These are phyloP conservation scores for Urechis unicinctus DNA, from an alignment of 2,888 invertebrate genomes.

Conservation along the genomic window DNA sequence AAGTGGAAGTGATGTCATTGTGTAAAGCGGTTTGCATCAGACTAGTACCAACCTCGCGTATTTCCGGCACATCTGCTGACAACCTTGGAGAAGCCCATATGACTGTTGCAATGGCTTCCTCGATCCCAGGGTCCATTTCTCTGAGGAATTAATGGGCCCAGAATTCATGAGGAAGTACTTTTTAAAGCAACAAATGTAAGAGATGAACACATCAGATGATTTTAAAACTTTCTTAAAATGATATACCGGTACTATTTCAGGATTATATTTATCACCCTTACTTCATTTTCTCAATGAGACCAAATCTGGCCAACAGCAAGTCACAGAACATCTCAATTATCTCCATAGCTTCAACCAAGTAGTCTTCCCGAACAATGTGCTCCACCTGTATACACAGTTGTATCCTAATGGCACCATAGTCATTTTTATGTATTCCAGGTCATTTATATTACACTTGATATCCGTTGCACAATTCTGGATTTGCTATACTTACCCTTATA, in stretches of 20 bases:
- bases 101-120: constrained; percentile 85
- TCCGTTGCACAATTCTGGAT: too few species aligned
- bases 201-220: background rate
- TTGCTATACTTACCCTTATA: constrained; percentile 62
- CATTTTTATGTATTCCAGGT: too few species aligned
- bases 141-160: constrained; percentile 38
- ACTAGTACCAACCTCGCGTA: constrained; percentile 58
- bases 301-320: constrained; percentile 84
- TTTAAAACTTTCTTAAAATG: background rate
- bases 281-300: constrained; percentile 62
- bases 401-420: background rate
- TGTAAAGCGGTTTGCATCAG: too few species aligned
- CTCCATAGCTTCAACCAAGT: constrained; percentile 96
- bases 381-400: constrained; percentile 60
- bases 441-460: too few species aligned
- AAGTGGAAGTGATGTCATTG: background rate
- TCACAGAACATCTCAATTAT: constrained; percentile 98
- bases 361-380: constrained; percentile 95
- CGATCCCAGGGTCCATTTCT: constrained; percentile 79
- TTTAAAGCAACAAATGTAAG: background rate
- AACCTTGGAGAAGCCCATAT: constrained; percentile 88
- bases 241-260: too few species aligned
- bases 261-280: constrained; percentile 7
- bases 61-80: constrained; percentile 55
- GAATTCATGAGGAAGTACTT: background rate